These are phyloP conservation scores for Sarcophaga caerulescens DNA, from an alignment of 2,888 invertebrate genomes.

Conservation along the genomic window DNA sequence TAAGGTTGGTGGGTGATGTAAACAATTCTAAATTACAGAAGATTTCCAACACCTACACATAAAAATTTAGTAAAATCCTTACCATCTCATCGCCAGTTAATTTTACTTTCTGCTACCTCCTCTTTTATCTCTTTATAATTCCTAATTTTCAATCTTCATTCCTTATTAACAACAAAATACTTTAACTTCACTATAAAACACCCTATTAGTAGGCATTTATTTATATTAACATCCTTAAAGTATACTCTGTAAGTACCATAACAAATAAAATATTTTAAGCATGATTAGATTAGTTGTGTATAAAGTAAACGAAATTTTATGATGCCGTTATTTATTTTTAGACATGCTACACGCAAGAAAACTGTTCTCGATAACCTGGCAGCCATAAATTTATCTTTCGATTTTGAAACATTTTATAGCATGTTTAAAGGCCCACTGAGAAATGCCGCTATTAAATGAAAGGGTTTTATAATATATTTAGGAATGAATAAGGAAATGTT, in stretches of 20 bases:
- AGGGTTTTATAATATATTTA: neutral
- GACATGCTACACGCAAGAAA: conserved; percentile 5
- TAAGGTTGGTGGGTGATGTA: too few relatives aligned
- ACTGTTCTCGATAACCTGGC: conserved; percentile 24
- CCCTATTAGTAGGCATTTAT: conserved; percentile 6
- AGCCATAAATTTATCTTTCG: conserved; percentile 14
- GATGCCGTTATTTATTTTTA: conserved; percentile 1
- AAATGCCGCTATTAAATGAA: neutral
- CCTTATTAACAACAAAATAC: neutral
- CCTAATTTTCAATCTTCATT: neutral
- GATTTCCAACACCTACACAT: too few relatives aligned
- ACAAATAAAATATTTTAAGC: conserved; percentile 1
- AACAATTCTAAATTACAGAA: too few relatives aligned
- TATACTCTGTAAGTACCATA: conserved; percentile 6
- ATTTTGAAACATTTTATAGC: conserved; percentile 26
- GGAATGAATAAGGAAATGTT: conserved; percentile 27
- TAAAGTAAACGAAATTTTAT: conserved; percentile 59
- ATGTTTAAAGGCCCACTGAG: conserved; percentile 14
- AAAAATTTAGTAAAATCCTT: too few relatives aligned
- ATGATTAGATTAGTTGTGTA: conserved; percentile 51
- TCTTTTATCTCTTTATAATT: neutral
- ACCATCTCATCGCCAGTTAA: too few relatives aligned
- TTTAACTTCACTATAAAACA: conserved; percentile 18
- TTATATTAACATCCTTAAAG: neutral
- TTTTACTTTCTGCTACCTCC: too few relatives aligned